Conservation (phyloP, 2,888 invertebrate species). For the Rosalia funebris region DNA sequence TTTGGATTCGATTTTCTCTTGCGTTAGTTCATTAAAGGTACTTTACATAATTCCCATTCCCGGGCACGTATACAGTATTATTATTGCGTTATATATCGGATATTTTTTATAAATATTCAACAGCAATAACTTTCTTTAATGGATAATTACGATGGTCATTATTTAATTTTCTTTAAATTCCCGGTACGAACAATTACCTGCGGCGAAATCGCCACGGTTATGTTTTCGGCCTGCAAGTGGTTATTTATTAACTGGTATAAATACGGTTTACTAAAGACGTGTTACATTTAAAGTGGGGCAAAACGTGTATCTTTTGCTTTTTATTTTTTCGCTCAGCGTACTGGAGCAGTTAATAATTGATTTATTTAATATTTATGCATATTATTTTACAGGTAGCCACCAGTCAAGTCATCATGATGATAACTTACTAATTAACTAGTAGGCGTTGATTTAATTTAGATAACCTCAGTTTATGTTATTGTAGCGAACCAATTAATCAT, state of each 20-base stretch:
- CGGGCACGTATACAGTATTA: constrained; percentile 5
- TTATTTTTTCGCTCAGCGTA: not conserved
- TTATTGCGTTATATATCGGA: constrained; percentile 5
- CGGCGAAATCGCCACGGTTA: not conserved
- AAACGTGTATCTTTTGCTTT: not conserved
- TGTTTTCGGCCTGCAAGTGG: not conserved
- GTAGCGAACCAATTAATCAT: no score
- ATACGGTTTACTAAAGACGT: not conserved
- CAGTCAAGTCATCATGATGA: not conserved
- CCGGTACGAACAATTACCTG: not conserved
- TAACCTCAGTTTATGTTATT: no score
- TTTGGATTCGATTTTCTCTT: constrained; percentile 26
- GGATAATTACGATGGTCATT: not conserved
- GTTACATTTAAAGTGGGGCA: not conserved
- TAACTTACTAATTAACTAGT: not conserved
- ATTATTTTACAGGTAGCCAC: not conserved
- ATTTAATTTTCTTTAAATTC: constrained; percentile 9
- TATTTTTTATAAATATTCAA: constrained; percentile 16
- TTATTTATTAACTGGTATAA: not conserved
- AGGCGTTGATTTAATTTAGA: not conserved
- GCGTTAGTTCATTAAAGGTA: constrained; percentile 9
- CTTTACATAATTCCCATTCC: constrained; percentile 23
- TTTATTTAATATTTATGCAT: not conserved
- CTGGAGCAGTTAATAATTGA: not conserved
- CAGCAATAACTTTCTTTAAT: constrained; percentile 5